Percentiles rank a stretch among this genome's conserved stretches.
Evolutionary conservation across 2,113 vertebrate genomes (phyloP).

Genomic region (Myotis brandtii): DNA sequence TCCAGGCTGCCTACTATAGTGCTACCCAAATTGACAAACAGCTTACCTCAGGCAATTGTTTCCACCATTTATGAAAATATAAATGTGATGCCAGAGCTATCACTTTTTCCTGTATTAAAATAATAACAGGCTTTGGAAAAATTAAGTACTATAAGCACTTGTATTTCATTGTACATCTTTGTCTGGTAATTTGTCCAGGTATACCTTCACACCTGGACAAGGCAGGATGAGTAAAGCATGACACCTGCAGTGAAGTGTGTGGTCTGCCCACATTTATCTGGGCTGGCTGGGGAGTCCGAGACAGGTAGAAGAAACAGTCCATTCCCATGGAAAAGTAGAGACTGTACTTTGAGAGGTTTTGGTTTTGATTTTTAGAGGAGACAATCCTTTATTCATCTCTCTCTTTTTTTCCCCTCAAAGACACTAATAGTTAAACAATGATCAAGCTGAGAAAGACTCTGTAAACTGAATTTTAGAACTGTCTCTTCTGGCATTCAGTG

Average conservation of each 20-base stretch:
- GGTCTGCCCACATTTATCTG: constrained; percentile 41
- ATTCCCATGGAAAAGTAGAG: background rate
- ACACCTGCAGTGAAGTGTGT: background rate
- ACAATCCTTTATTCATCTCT: background rate
- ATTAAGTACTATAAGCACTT: background rate
- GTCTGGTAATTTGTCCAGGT: background rate
- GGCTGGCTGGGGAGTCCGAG: background rate
- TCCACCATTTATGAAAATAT: constrained; percentile 6
- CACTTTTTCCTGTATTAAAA: constrained; percentile 6
- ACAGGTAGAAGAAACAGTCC: background rate
- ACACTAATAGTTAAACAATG: background rate
- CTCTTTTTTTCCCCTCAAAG: background rate
- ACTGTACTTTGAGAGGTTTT: background rate
- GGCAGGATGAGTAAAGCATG: background rate
- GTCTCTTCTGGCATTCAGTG: background rate
- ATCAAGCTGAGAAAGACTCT: background rate
- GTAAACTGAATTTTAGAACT: background rate
- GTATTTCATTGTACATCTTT: constrained; percentile 25
- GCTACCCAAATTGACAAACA: background rate
- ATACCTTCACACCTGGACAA: background rate
- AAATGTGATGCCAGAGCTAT: background rate
- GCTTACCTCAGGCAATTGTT: background rate
- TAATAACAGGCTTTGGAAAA: constrained; percentile 44
- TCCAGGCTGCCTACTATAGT: background rate
- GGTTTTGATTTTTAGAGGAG: background rate